These are phyloP conservation scores for Linnaemya vulpina DNA, from an alignment of 2,888 invertebrate genomes.

Conservation along the genomic window DNA sequence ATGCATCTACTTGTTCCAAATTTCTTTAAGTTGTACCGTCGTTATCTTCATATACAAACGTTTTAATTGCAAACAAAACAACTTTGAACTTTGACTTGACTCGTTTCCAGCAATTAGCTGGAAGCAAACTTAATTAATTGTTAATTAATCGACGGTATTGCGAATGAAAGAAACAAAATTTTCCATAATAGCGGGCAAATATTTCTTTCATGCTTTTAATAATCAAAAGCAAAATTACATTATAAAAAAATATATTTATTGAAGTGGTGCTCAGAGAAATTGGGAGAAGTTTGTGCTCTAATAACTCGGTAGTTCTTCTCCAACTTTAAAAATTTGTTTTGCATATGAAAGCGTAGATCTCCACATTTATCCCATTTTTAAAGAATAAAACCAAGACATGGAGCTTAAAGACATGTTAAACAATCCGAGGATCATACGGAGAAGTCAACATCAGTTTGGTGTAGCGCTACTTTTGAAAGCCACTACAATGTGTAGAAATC, in stretches of 20 bases:
- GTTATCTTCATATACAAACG: neutral
- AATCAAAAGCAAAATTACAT: neutral
- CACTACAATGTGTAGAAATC: neutral
- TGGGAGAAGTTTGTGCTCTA: too few species aligned
- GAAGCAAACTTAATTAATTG: constrained; percentile 57
- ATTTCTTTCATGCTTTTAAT: neutral
- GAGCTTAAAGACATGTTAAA: too few species aligned
- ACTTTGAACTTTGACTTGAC: constrained; percentile 14
- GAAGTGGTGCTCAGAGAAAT: neutral
- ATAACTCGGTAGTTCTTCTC: too few species aligned
- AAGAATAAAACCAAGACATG: too few species aligned
- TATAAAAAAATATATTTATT: neutral
- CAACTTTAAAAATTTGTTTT: too few species aligned
- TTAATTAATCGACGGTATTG: constrained; percentile 61
- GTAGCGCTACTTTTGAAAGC: too few species aligned
- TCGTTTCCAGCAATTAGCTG: constrained; percentile 7
- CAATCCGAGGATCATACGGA: too few species aligned
- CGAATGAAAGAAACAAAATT: constrained; percentile 53
- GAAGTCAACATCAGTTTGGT: too few species aligned
- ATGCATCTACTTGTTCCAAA: constrained; percentile 1
- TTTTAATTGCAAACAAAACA: constrained; percentile 3
- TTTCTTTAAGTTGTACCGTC: constrained; percentile 43
- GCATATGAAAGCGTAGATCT: too few species aligned
- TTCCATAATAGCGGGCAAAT: neutral
- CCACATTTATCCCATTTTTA: too few species aligned